Conservation (phyloP, 2,113 vertebrate species). For the Regulus satrapa region DNA sequence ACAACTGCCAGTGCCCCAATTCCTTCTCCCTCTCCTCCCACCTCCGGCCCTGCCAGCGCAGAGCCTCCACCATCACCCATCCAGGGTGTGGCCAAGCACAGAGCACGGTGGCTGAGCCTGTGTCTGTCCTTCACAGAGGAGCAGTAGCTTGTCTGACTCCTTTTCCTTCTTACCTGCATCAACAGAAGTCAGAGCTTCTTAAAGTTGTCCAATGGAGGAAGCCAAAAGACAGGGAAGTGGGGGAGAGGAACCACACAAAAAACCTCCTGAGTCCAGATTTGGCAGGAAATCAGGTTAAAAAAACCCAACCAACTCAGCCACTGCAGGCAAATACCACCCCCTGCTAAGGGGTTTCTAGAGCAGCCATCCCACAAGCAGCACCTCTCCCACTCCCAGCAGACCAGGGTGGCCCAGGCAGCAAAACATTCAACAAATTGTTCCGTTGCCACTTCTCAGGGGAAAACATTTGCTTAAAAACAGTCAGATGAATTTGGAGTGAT, state of each 20-base stretch:
- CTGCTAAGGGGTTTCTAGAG: background rate
- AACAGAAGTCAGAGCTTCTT: background rate
- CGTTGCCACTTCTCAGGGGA: constrained; percentile 5
- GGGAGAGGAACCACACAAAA: background rate
- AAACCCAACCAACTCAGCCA: background rate
- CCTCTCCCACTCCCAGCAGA: background rate
- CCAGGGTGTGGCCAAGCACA: background rate
- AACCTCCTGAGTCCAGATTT: background rate
- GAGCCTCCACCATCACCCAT: accelerated
- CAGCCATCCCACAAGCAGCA: background rate
- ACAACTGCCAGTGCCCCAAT: accelerated
- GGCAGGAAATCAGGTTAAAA: background rate
- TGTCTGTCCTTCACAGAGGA: background rate
- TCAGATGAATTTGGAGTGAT: constrained; percentile 34
- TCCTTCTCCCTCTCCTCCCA: background rate
- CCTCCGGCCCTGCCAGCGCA: background rate
- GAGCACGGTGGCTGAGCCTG: accelerated
- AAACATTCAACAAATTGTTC: constrained; percentile 2
- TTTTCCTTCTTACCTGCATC: background rate
- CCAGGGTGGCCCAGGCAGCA: background rate
- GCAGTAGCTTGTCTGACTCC: background rate
- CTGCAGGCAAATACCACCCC: background rate
- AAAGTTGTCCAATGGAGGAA: background rate
- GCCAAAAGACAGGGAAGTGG: background rate
- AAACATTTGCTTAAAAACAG: constrained; percentile 42